A percentile compares a stretch with the other conserved stretches of the same genome.
phyloP scores from a whole-genome alignment of 2,888 invertebrate species.

The Lochmaea crataegi region DNA sequence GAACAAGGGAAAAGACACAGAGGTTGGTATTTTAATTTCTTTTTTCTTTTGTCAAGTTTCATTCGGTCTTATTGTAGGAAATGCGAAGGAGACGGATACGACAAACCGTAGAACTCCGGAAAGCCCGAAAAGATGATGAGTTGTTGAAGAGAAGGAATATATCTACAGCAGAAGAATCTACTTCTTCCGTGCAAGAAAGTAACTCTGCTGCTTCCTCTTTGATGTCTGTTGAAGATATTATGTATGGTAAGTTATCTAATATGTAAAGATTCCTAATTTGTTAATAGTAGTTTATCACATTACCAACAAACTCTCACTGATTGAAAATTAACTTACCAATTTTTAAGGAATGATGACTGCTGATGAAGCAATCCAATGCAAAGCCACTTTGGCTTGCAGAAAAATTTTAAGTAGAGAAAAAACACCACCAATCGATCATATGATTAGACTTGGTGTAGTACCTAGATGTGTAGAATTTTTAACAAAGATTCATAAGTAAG shows the following conservation, averaged over 20 bases:
- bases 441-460: slow-evolving; percentile 87
- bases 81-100: slow-evolving; percentile 90
- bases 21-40: slow-evolving; percentile 68
- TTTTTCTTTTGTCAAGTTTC: slow-evolving; percentile 1
- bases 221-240: slow-evolving; percentile 78
- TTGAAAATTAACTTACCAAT: background rate
- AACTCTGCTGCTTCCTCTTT: slow-evolving; percentile 63
- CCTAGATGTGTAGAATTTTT: slow-evolving; percentile 85
- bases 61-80: slow-evolving; percentile 70
- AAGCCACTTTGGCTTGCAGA: slow-evolving; percentile 84
- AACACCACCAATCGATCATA: slow-evolving; percentile 89
- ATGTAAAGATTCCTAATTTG: slow-evolving; percentile 9
- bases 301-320: background rate
- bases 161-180: slow-evolving; percentile 68
- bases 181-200: slow-evolving; percentile 67
- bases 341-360: slow-evolving; percentile 73
- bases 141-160: slow-evolving; percentile 91
- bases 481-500: slow-evolving; percentile 77
- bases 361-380: slow-evolving; percentile 73
- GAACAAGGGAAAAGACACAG: slow-evolving; percentile 79
- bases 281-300: background rate
- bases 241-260: slow-evolving; percentile 67
- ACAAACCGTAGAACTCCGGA: slow-evolving; percentile 89
- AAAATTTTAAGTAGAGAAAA: slow-evolving; percentile 89
- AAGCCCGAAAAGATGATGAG: slow-evolving; percentile 94